phyloP scores from a whole-genome alignment of 1,140 invertebrate species.

The Araneus ventricosus region DNA sequence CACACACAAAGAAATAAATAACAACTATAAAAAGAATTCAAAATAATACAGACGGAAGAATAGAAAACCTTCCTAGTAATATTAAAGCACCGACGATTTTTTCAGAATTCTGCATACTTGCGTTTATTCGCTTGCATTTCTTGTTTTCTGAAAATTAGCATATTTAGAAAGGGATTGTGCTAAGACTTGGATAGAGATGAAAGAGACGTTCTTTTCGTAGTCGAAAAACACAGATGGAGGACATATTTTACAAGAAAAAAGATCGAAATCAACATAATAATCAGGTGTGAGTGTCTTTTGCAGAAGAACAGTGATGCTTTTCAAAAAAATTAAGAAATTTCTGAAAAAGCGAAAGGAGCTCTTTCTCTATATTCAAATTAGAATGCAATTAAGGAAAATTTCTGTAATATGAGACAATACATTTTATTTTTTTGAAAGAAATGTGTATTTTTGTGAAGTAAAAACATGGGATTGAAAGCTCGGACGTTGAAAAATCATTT shows the following conservation, averaged over 20 bases:
- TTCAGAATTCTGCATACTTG: background rate
- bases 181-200: conserved; percentile 6
- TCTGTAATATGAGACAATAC: background rate
- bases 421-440: background rate
- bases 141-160: conserved; percentile 14
- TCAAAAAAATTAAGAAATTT: no score
- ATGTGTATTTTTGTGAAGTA: background rate
- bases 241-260: background rate
- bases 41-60: conserved; percentile 1
- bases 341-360: background rate
- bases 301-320: background rate
- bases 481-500: no score
- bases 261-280: conserved; percentile 30
- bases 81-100: background rate
- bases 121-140: background rate
- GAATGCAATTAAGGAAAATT: background rate
- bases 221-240: background rate
- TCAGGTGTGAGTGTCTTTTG: background rate
- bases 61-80: background rate
- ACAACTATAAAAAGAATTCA: background rate
- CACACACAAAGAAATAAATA: background rate
- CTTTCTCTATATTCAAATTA: background rate
- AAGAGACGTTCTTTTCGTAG: background rate
- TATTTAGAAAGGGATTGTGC: background rate
- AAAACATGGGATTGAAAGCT: background rate